phyloP scores from a whole-genome alignment of 2,797 vertebrate genomes.

The Hafferia zeledoni region DNA sequence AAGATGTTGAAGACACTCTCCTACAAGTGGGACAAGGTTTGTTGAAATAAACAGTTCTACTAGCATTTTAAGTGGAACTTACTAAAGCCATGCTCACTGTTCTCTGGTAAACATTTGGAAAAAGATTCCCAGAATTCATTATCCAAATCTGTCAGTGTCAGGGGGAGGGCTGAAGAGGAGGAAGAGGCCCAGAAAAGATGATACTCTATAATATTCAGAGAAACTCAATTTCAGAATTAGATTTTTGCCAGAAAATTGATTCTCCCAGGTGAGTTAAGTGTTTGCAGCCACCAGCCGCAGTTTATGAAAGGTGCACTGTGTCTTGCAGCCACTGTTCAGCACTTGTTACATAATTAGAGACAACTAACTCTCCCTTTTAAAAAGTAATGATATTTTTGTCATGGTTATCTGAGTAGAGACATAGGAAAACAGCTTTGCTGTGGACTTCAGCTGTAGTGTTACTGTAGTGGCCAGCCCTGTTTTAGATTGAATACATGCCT shows the following conservation, averaged over 20 bases:
- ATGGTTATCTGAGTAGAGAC: not conserved
- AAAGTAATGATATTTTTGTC: not conserved
- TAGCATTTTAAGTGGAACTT: not conserved
- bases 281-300: not conserved
- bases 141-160: not conserved
- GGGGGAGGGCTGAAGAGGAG: not conserved
- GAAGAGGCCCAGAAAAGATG: not conserved
- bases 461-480: rapidly evolving
- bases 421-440: not conserved
- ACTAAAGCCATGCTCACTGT: not conserved
- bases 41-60: not conserved
- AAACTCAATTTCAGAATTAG: not conserved
- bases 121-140: not conserved
- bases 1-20: not conserved
- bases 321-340: not conserved
- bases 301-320: not conserved
- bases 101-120: not conserved
- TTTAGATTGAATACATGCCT: not conserved
- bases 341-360: not conserved
- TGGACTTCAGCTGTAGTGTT: not conserved
- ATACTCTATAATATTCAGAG: not conserved
- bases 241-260: not conserved
- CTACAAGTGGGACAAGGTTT: not conserved
- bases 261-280: not conserved
- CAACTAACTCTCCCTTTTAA: not conserved